Percentiles rank a stretch among this genome's conserved stretches.
Evolutionary conservation across 2,113 vertebrate species (phyloP).

Genomic region (Bufo bufo): DNA sequence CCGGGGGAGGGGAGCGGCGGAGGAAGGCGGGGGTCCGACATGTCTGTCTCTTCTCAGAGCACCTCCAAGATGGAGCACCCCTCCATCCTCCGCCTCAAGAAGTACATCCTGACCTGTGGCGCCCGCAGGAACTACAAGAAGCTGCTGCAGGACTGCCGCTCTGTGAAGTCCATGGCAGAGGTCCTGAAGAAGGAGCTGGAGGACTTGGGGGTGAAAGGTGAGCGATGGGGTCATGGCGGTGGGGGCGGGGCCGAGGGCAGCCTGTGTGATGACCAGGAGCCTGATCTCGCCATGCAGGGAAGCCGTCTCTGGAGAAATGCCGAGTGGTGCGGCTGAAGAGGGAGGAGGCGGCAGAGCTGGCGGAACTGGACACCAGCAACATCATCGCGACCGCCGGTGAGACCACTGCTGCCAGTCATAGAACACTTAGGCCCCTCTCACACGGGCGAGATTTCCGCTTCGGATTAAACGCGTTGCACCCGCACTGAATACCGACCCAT

Average conservation of each 20-base stretch:
- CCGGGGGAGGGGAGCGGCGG: not conserved
- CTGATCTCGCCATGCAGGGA: slow-evolving; percentile 67
- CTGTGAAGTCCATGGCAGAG: slow-evolving; percentile 70
- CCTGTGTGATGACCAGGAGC: not conserved
- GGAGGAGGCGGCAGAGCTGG: slow-evolving; percentile 81
- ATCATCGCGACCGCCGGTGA: slow-evolving; percentile 82
- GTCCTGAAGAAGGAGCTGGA: slow-evolving; percentile 79
- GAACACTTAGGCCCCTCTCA: too few species aligned
- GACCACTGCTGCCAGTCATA: too few species aligned
- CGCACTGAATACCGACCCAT: too few species aligned
- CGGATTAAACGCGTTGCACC: too few species aligned
- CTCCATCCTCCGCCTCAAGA: slow-evolving; percentile 77
- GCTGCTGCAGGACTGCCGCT: slow-evolving; percentile 74
- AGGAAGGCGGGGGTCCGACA: too few species aligned
- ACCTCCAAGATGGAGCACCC: slow-evolving; percentile 63
- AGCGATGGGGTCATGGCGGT: slow-evolving; percentile 38
- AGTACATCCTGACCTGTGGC: slow-evolving; percentile 83
- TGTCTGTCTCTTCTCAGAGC: not conserved
- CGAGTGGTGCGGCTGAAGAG: slow-evolving; percentile 73
- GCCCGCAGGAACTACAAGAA: slow-evolving; percentile 83
- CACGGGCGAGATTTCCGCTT: too few species aligned
- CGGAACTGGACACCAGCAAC: slow-evolving; percentile 81
- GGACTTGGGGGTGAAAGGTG: slow-evolving; percentile 82
- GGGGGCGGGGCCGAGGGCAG: not conserved
- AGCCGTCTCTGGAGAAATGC: slow-evolving; percentile 82